phyloP scores from a whole-genome alignment of 2,797 vertebrate genomes.

The Bovichtus variegatus region DNA sequence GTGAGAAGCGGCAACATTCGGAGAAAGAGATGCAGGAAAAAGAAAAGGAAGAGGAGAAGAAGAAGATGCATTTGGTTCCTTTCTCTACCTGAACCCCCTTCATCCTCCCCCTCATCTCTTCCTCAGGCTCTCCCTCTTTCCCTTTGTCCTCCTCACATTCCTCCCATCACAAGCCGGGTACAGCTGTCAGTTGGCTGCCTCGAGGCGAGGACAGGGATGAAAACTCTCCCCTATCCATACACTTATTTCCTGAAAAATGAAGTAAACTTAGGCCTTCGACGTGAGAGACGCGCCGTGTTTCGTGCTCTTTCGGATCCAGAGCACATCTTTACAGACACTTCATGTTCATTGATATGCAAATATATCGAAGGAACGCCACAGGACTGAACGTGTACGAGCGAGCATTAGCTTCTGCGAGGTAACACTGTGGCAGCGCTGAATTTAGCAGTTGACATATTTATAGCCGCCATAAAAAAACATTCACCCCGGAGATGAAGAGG shows the following conservation, averaged over 20 bases:
- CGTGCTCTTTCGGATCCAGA: not conserved
- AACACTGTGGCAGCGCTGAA: not conserved
- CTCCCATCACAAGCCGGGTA: slow-evolving; percentile 50
- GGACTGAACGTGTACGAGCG: not conserved
- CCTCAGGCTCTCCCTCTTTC: slow-evolving; percentile 12
- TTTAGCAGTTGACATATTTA: slow-evolving; percentile 1
- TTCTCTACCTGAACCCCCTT: slow-evolving; percentile 25
- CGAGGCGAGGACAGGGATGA: slow-evolving; percentile 25
- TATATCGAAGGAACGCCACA: not conserved
- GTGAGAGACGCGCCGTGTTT: too few relatives aligned
- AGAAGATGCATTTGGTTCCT: slow-evolving; percentile 12
- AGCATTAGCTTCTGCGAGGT: not conserved
- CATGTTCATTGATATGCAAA: not conserved
- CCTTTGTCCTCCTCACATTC: slow-evolving; percentile 70
- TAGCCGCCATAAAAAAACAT: not conserved
- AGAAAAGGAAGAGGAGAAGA: not conserved
- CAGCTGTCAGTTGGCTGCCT: slow-evolving; percentile 55
- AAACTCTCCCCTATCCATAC: slow-evolving; percentile 2
- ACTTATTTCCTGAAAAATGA: not conserved
- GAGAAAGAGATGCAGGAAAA: too few relatives aligned
- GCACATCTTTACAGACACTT: not conserved
- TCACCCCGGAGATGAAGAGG: not conserved
- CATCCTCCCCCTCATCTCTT: not conserved
- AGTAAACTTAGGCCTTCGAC: too few relatives aligned
- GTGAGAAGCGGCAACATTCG: not conserved